Evolutionary conservation across 1,140 invertebrate species (phyloP).

Genomic region (Drosophila guanche): DNA sequence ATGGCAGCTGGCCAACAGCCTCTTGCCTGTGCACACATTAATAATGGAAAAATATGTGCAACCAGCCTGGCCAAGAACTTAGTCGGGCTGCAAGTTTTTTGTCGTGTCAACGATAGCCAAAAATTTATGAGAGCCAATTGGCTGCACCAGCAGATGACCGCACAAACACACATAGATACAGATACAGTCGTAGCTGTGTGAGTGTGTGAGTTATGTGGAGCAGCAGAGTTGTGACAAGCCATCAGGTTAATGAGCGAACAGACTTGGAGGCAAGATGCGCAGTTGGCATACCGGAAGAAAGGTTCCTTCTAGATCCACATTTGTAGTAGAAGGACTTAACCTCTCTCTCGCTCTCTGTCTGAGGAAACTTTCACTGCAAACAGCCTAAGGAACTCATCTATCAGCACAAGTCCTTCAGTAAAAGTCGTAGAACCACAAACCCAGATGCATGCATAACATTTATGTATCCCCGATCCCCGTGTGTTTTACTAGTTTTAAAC

Average conservation of each 20-base stretch:
- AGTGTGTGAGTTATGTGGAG: conserved; percentile 4
- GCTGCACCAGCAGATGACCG: conserved; percentile 9
- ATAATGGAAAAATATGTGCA: conserved; percentile 66
- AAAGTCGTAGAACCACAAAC: not conserved
- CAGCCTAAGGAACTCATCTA: too few relatives aligned
- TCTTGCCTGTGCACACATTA: conserved; percentile 45
- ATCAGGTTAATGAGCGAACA: conserved; percentile 12
- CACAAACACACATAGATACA: not conserved
- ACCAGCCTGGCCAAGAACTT: conserved; percentile 31
- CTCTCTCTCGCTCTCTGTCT: not conserved
- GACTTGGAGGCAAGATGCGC: not conserved
- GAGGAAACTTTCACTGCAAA: too few relatives aligned
- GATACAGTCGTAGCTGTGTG: not conserved
- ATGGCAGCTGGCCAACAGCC: conserved; percentile 44
- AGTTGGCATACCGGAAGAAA: not conserved
- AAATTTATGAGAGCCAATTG: conserved; percentile 57
- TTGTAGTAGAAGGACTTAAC: not conserved
- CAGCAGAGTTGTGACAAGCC: not conserved
- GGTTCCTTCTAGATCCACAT: not conserved
- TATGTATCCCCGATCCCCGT: not conserved
- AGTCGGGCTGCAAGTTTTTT: conserved; percentile 28
- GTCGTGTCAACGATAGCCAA: conserved; percentile 30
- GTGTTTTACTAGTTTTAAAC: conserved; percentile 16
- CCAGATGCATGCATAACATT: conserved; percentile 33
- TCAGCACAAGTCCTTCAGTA: too few relatives aligned